These are phyloP conservation scores for Macrochelys suwanniensis DNA, from an alignment of 2,797 vertebrate genomes.

Conservation along the genomic window DNA sequence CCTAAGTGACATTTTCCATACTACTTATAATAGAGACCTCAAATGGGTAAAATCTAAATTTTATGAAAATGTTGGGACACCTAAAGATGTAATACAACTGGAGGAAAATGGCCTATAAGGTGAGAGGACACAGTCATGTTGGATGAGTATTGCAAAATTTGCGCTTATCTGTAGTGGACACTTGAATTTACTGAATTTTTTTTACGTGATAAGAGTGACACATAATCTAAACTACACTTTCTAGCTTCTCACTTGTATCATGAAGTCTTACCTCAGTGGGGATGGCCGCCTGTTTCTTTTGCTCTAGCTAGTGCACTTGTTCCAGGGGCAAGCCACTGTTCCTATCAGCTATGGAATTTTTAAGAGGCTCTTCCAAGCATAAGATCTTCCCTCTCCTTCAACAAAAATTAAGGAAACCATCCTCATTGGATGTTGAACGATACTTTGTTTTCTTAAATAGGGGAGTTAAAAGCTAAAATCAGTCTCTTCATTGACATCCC, in stretches of 20 bases:
- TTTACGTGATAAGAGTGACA: not conserved
- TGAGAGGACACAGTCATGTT: not conserved
- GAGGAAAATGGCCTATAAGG: not conserved
- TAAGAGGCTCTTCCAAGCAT: not conserved
- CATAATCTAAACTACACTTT: no score
- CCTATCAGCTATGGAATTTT: not conserved
- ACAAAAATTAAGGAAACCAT: not conserved
- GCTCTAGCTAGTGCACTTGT: not conserved
- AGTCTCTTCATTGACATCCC: not conserved
- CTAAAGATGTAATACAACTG: not conserved
- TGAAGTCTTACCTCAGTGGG: not conserved
- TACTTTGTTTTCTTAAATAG: not conserved
- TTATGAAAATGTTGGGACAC: not conserved
- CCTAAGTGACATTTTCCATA: not conserved
- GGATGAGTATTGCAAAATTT: not conserved
- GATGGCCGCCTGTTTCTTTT: no score
- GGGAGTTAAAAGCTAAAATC: not conserved
- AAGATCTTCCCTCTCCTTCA: not conserved
- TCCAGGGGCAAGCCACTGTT: not conserved
- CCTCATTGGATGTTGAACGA: accelerated
- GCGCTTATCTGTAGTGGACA: not conserved
- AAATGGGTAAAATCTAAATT: not conserved
- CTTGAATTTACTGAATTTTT: not conserved
- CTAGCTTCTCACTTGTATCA: not conserved
- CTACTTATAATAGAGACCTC: not conserved